Base-by-base conservation (phyloP, 2,888 invertebrate species). In the Nomada ferruginata region DNA sequence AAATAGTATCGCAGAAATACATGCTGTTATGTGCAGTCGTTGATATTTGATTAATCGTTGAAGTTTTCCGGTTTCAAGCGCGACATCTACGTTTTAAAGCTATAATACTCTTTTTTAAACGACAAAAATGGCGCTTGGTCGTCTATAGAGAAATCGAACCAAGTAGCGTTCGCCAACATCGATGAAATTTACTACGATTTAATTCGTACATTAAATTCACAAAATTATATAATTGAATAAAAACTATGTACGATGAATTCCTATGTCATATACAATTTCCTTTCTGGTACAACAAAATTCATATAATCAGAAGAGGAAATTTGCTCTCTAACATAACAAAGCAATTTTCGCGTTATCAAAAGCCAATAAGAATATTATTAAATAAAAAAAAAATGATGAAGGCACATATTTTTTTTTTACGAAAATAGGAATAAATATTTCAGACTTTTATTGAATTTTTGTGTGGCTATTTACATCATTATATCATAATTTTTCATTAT, bases 381-480 rank as follows among this genome's bases (percentile, higher is more conserved):
- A 72, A 79, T 36, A 10, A 50, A 36, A 13, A 26, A 63, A 71
- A 50, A 20, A n/a, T 23, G 52, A 63, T 15, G 23, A 64, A 68
- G 68, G 13, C n/a, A 55, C 68, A 72, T 66, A 23, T 68, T 36
- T 79, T 47, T 73, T 50, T 50, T 82, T 72, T 82, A 82, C 74
- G 72, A 78, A 83, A 83, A 73, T 80, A 79, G 80, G 79, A 79
- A 80, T 68, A 79, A 80, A 72, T 80, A 75, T 66, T 76, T 84
- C 70, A 80, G 70, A 77, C 77, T 80, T 87, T 87, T 82, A 85
- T 87, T 87, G 77, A 79, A 84, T 87, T 77, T 74, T 74, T 68
- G 63, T 80, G 70, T 78, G 68, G 76, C 85, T 89, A 84, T 82
- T 89, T 88, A 89, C 84, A 87, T 78, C 65, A 60, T 75, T 78